Conservation (phyloP, 2,888 invertebrate species). For the Caenorhabditis uteleia region DNA sequence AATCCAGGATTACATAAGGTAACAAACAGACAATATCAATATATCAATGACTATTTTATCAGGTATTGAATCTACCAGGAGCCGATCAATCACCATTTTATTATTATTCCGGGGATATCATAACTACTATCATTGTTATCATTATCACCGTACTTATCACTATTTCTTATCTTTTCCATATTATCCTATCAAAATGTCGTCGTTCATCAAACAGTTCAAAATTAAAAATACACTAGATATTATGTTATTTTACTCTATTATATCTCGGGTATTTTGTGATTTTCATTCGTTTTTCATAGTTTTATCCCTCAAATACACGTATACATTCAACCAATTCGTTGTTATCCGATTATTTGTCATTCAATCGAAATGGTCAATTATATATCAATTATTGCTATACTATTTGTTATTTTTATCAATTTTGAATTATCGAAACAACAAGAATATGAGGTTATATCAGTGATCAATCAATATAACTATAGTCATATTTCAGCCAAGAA, state of each 20-base stretch:
- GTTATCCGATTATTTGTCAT: too few relatives aligned
- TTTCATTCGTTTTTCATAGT: too few relatives aligned
- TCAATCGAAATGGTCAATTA: too few relatives aligned
- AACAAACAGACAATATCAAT: not conserved
- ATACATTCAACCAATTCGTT: too few relatives aligned
- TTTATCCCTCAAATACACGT: too few relatives aligned
- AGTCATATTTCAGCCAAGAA: not conserved
- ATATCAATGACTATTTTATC: not conserved
- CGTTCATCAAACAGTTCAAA: not conserved
- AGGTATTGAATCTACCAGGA: constrained; percentile 25
- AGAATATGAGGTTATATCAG: not conserved
- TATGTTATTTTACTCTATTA: too few relatives aligned
- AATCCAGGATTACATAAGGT: constrained; percentile 34
- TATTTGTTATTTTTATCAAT: too few relatives aligned
- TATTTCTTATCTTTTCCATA: not conserved
- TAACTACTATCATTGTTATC: not conserved
- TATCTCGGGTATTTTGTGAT: too few relatives aligned
- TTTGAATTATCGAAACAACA: not conserved
- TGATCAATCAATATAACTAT: too few relatives aligned
- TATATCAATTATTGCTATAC: too few relatives aligned
- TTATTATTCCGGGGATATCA: constrained; percentile 26
- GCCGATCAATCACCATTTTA: constrained; percentile 19
- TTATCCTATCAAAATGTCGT: constrained; percentile 2
- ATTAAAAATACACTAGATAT: not conserved
- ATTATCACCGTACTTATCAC: not conserved